phyloP scores from a whole-genome alignment of 30 jellyfish, hydroid and myxozoan species.

The Aurelia aurita region DNA sequence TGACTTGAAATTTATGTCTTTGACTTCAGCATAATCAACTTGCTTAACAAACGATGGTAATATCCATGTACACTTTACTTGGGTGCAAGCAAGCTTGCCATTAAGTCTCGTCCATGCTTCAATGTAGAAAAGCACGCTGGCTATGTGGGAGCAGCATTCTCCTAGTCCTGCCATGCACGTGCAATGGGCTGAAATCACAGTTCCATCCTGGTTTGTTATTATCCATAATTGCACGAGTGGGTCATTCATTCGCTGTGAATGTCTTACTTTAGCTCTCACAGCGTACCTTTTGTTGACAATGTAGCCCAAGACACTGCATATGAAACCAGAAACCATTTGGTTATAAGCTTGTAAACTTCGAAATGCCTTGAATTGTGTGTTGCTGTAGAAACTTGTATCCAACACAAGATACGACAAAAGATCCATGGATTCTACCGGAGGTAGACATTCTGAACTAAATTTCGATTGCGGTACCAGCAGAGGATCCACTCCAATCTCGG shows the following conservation, averaged over 20 bases:
- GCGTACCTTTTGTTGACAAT: conserved; percentile 25
- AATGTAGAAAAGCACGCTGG: conserved; percentile 12
- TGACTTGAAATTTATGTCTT: background rate
- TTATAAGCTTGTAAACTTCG: conserved; percentile 48
- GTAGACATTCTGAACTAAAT: conserved; percentile 47
- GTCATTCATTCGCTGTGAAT: conserved; percentile 56
- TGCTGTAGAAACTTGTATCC: conserved; percentile 48
- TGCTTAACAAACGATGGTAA: background rate
- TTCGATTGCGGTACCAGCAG: conserved; percentile 4
- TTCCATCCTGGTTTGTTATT: conserved; percentile 44
- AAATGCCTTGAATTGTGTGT: too few species aligned
- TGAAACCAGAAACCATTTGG: conserved; percentile 68
- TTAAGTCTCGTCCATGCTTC: background rate
- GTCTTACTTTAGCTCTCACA: conserved; percentile 57
- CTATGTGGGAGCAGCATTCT: conserved; percentile 80
- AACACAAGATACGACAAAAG: conserved; percentile 42
- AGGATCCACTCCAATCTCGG: conserved; percentile 62
- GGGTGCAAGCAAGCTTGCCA: too few species aligned
- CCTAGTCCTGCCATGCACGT: conserved; percentile 68
- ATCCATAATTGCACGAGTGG: conserved; percentile 46
- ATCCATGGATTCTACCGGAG: conserved; percentile 44
- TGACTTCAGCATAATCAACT: background rate
- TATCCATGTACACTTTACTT: background rate
- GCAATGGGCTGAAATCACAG: conserved; percentile 56
- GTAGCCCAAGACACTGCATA: conserved; percentile 42